Percentiles rank a stretch among this genome's conserved stretches.
Conservation (phyloP, 2,888 invertebrate genomes). For the Hemistola chrysoprasaria region DNA sequence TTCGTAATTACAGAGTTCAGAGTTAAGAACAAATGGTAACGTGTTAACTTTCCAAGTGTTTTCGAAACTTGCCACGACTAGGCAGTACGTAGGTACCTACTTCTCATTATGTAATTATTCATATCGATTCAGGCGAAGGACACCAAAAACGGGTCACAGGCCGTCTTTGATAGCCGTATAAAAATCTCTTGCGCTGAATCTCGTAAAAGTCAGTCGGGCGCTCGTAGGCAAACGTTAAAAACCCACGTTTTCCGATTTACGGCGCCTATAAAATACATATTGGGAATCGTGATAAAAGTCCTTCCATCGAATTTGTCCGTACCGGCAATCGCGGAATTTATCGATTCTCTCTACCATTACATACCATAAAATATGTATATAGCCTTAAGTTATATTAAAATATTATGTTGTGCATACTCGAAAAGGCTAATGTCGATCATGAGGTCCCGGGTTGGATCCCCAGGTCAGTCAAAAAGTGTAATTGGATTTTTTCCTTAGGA, state of each 20-base stretch:
- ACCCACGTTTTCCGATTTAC: constrained; percentile 76
- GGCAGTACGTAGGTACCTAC: constrained; percentile 24
- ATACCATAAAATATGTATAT: constrained; percentile 13
- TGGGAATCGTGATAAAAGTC: constrained; percentile 77
- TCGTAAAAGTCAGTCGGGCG: constrained; percentile 71
- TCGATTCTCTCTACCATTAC: constrained; percentile 39
- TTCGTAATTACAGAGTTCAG: constrained; percentile 15
- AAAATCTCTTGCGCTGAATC: constrained; percentile 58
- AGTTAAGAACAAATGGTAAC: constrained; percentile 21
- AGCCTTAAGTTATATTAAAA: constrained; percentile 27
- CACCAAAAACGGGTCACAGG: constrained; percentile 51
- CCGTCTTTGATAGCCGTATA: constrained; percentile 59
- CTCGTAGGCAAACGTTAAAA: constrained; percentile 77
- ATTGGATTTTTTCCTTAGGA: too few species aligned
- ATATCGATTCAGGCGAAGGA: constrained; percentile 51
- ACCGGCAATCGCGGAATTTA: constrained; percentile 63
- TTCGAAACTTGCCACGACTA: constrained; percentile 22
- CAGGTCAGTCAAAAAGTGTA: too few species aligned
- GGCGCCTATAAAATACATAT: constrained; percentile 79
- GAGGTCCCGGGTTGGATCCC: too few species aligned
- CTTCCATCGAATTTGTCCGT: constrained; percentile 64
- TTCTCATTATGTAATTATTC: constrained; percentile 48
- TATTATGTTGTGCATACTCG: too few species aligned
- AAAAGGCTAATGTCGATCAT: too few species aligned
- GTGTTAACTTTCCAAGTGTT: constrained; percentile 21